A percentile compares a stretch with the other conserved stretches of the same genome.
phyloP scores from a whole-genome alignment of 2,888 invertebrate genomes.

The Elmis aenea region DNA sequence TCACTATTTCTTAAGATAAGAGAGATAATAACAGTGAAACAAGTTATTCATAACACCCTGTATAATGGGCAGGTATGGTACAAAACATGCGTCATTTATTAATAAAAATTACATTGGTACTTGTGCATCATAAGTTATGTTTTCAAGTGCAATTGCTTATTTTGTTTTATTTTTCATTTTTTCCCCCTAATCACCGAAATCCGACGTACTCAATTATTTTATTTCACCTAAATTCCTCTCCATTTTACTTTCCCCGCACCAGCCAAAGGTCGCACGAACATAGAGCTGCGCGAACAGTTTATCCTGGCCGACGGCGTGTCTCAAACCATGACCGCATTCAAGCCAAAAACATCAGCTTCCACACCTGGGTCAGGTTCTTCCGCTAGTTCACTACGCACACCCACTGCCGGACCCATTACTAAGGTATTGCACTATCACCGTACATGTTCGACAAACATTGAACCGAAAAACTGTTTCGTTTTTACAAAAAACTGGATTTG shows the following conservation, averaged over 20 bases:
- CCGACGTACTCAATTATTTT: no score
- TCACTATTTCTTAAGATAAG: no score
- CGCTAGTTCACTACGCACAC: slow-evolving; percentile 55
- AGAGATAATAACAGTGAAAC: no score
- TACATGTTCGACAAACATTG: no score
- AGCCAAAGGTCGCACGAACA: slow-evolving; percentile 99
- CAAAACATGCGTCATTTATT: no score
- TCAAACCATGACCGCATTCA: slow-evolving; percentile 98
- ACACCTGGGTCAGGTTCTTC: slow-evolving; percentile 56
- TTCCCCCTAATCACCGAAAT: slow-evolving; percentile 7
- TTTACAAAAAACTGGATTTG: no score
- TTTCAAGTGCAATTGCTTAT: slow-evolving; percentile 2
- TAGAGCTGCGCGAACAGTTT: slow-evolving; percentile 98
- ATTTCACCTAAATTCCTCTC: slow-evolving; percentile 22
- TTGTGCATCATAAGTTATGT: background rate
- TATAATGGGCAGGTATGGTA: no score
- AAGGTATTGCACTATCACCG: slow-evolving; percentile 66
- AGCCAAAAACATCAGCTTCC: slow-evolving; percentile 86
- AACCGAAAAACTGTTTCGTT: no score
- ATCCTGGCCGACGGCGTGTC: slow-evolving; percentile 97
- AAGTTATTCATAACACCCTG: no score
- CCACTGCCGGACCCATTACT: slow-evolving; percentile 85
- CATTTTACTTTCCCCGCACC: slow-evolving; percentile 19
- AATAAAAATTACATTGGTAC: no score
- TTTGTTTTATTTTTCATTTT: slow-evolving; percentile 9